phyloP scores from a whole-genome alignment of 2,797 vertebrate genomes.

The Vultur gryphus region DNA sequence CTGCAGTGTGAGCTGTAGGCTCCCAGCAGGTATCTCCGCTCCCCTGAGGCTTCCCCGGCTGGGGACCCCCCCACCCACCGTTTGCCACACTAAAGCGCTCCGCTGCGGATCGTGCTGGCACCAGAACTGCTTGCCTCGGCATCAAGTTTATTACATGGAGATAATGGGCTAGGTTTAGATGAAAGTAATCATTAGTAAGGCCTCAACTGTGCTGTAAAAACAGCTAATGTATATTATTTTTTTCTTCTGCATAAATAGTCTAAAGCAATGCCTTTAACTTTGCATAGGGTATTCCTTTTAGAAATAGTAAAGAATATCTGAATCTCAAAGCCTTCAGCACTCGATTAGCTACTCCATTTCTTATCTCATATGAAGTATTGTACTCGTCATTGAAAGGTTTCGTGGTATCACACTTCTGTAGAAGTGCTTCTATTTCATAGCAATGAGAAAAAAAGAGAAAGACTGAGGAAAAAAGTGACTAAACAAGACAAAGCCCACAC shows the following conservation, averaged over 20 bases:
- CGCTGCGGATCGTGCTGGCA: accelerated
- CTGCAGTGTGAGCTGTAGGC: accelerated
- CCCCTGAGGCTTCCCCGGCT: not conserved
- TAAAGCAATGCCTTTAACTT: not conserved
- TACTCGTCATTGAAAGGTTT: not conserved
- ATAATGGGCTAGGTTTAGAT: not conserved
- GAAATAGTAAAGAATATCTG: not conserved
- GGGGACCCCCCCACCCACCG: not conserved
- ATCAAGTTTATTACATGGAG: not conserved
- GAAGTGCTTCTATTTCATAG: not conserved
- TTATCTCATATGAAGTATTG: not conserved
- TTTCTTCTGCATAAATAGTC: not conserved
- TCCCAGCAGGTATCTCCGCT: not conserved
- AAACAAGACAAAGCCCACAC: not conserved
- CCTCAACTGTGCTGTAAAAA: not conserved
- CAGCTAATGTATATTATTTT: not conserved
- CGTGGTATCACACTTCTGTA: not conserved
- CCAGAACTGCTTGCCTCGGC: not conserved
- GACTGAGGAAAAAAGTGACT: not conserved
- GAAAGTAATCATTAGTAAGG: not conserved
- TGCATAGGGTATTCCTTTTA: not conserved
- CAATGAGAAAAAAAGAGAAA: not conserved
- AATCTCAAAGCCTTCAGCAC: not conserved
- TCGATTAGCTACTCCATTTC: not conserved
- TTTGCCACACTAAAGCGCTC: accelerated